Conservation (phyloP, 1,140 invertebrate genomes). For the Lordiphosa mommai region DNA sequence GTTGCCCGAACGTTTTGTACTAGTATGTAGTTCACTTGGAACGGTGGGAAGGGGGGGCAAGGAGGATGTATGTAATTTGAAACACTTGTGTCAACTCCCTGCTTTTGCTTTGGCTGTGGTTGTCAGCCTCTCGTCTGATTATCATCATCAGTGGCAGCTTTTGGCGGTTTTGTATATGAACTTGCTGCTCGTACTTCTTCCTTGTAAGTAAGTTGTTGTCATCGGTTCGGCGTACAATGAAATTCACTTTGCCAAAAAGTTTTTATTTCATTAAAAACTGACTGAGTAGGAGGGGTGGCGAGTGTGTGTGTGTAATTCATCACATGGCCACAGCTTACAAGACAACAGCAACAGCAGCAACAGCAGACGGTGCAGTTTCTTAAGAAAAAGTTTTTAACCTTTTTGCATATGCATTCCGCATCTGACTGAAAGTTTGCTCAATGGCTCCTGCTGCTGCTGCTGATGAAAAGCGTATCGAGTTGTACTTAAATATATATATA, state of each 20-base stretch:
- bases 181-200: slow-evolving; percentile 3
- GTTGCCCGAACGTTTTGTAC: slow-evolving; percentile 25
- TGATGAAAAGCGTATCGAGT: no score
- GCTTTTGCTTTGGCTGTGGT: slow-evolving; percentile 64
- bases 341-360: slow-evolving; percentile 30
- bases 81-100: slow-evolving; percentile 74
- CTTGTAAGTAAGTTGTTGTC: slow-evolving; percentile 51
- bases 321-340: slow-evolving; percentile 35
- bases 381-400: slow-evolving; percentile 45
- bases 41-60: background rate
- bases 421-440: slow-evolving; percentile 29
- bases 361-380: slow-evolving; percentile 12
- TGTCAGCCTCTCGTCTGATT: slow-evolving; percentile 68
- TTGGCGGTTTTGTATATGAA: slow-evolving; percentile 64
- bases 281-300: slow-evolving; percentile 23
- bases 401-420: slow-evolving; percentile 46
- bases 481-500: no score
- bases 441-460: no score
- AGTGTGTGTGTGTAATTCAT: slow-evolving; percentile 53
- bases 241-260: slow-evolving; percentile 78
- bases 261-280: slow-evolving; percentile 76
- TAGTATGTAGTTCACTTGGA: slow-evolving; percentile 8
- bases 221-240: slow-evolving; percentile 58
- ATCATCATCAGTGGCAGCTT: slow-evolving; percentile 77
- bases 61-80: slow-evolving; percentile 62